Evolutionary conservation across 2,113 vertebrate species (phyloP).

Genomic region (Aptenodytes forsteri): DNA sequence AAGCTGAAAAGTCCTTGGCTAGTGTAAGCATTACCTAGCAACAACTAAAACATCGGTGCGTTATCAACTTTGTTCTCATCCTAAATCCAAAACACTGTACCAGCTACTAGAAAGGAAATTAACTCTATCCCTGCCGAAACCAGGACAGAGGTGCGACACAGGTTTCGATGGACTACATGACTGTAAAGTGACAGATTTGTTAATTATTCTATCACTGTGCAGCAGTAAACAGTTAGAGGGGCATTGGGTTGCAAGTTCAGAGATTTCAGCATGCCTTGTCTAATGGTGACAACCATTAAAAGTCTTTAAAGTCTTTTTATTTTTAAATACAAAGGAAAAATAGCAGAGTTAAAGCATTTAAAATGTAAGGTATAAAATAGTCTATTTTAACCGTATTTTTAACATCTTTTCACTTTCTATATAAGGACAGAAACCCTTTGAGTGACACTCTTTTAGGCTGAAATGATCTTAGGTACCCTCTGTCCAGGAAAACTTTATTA

Average conservation of each 20-base stretch:
- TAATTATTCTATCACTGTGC: background rate
- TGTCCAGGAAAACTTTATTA: background rate
- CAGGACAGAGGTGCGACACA: background rate
- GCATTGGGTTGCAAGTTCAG: background rate
- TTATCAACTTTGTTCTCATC: no score
- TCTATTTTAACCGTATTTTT: background rate
- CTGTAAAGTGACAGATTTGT: background rate
- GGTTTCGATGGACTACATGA: background rate
- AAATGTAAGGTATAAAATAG: background rate
- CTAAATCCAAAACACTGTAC: no score
- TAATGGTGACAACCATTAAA: background rate
- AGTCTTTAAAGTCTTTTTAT: background rate
- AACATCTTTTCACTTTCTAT: background rate
- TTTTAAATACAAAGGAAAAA: background rate
- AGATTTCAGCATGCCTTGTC: background rate
- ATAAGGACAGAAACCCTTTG: background rate
- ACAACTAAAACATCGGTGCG: no score
- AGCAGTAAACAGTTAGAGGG: background rate
- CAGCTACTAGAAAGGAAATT: no score
- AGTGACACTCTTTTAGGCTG: background rate
- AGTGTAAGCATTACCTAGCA: no score
- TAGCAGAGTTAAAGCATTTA: background rate
- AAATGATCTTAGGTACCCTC: background rate
- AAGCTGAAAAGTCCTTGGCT: no score
- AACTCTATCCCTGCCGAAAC: no score